These are phyloP conservation scores for Erynnis tages DNA, from an alignment of 2,888 invertebrate genomes.

Conservation along the genomic window DNA sequence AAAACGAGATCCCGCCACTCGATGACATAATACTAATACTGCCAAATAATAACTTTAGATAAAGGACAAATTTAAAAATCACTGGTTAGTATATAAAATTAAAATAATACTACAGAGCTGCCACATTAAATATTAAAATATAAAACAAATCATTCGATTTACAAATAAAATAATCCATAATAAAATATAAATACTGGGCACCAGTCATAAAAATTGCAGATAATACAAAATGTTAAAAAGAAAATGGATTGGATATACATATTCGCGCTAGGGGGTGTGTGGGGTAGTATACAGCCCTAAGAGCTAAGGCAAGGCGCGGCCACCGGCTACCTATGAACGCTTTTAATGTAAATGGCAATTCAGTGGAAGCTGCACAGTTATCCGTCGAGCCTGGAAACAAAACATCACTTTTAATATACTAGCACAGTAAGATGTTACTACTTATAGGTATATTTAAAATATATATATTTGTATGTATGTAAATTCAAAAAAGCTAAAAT, in stretches of 20 bases:
- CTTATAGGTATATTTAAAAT: no score
- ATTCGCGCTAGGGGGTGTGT: conserved; percentile 56
- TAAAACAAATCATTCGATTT: conserved; percentile 58
- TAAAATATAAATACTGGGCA: conserved; percentile 62
- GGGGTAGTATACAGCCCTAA: conserved; percentile 70
- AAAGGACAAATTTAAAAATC: conserved; percentile 9
- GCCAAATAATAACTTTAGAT: conserved; percentile 60
- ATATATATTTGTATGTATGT: no score
- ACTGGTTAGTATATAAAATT: conserved; percentile 25
- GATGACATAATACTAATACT: conserved; percentile 69
- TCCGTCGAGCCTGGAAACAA: conserved; percentile 18
- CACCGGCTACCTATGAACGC: conserved; percentile 30
- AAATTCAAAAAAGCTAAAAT: no score
- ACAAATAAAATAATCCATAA: conserved; percentile 39
- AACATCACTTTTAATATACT: no score
- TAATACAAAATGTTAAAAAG: conserved; percentile 59
- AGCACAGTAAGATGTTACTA: no score
- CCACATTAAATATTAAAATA: conserved; percentile 11
- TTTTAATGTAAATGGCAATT: conserved; percentile 69
- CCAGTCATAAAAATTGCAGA: conserved; percentile 55
- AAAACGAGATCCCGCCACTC: conserved; percentile 68
- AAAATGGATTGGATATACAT: conserved; percentile 65
- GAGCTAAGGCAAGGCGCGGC: conserved; percentile 50
- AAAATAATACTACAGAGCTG: conserved; percentile 41
- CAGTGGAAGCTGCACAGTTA: conserved; percentile 67